These are phyloP conservation scores for Nipponia nippon DNA, from an alignment of 2,113 vertebrate genomes.

Conservation along the genomic window DNA sequence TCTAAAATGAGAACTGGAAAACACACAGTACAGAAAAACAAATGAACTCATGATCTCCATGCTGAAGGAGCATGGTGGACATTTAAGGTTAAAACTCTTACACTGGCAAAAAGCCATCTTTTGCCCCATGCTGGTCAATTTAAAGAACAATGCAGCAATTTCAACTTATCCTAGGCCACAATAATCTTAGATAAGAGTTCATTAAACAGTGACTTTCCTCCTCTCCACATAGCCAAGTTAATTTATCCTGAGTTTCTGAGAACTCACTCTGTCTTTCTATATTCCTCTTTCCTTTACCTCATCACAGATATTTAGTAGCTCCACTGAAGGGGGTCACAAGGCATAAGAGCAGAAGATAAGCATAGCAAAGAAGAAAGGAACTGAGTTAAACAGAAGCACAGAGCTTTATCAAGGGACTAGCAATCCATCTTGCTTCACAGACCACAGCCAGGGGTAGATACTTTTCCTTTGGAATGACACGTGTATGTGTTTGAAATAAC, in stretches of 20 bases:
- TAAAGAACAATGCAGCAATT: not conserved
- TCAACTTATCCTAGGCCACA: not conserved
- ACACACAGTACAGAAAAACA: not conserved
- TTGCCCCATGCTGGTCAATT: not conserved
- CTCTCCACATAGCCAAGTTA: not conserved
- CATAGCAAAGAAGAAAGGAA: not conserved
- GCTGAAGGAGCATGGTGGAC: not conserved
- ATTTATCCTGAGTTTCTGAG: not conserved
- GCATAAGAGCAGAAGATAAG: not conserved
- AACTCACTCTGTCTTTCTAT: not conserved
- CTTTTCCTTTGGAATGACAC: not conserved
- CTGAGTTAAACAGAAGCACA: not conserved
- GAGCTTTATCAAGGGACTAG: not conserved
- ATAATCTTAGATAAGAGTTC: not conserved
- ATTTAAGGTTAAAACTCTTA: not conserved
- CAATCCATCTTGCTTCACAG: slow-evolving; percentile 25
- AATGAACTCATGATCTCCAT: not conserved
- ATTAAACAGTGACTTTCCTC: not conserved
- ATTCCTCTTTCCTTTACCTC: not conserved
- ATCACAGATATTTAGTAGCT: not conserved
- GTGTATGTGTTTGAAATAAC: not conserved
- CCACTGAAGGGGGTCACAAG: not conserved
- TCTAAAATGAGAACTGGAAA: not conserved
- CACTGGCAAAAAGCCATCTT: not conserved
- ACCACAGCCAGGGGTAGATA: not conserved